phyloP scores from a whole-genome alignment of 1,140 invertebrate species.

The Hydropsyche tenuis region DNA sequence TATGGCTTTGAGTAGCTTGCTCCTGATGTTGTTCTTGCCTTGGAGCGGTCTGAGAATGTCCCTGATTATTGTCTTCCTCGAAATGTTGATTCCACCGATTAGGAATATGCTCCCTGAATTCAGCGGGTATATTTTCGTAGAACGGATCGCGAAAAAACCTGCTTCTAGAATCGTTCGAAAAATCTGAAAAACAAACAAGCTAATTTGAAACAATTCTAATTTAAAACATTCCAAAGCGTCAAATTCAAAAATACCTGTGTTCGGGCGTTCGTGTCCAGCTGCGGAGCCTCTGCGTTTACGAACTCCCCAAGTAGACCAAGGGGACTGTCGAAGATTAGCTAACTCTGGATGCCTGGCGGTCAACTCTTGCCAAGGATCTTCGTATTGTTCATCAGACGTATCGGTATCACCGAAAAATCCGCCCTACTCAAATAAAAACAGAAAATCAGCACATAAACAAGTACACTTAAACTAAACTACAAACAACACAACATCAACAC shows the following conservation, averaged over 20 bases:
- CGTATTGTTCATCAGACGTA: slow-evolving; percentile 55
- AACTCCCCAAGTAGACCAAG: slow-evolving; percentile 61
- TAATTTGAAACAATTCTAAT: slow-evolving; percentile 41
- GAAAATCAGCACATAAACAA: background rate
- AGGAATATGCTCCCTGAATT: slow-evolving; percentile 67
- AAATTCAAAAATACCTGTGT: slow-evolving; percentile 50
- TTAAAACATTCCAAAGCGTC: slow-evolving; percentile 45
- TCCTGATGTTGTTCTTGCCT: slow-evolving; percentile 2
- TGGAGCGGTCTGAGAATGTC: slow-evolving; percentile 31
- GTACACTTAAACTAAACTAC: background rate
- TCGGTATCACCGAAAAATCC: slow-evolving; percentile 39
- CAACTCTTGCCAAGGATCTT: slow-evolving; percentile 60
- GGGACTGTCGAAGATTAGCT: slow-evolving; percentile 61
- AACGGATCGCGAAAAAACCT: slow-evolving; percentile 63
- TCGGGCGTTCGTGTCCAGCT: slow-evolving; percentile 53
- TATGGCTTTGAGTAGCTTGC: slow-evolving; percentile 41
- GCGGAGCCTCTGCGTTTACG: slow-evolving; percentile 63
- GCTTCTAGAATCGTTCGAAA: slow-evolving; percentile 57
- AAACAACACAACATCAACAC: background rate
- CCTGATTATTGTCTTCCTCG: slow-evolving; percentile 53
- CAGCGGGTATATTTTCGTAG: slow-evolving; percentile 66
- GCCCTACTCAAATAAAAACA: slow-evolving; percentile 29
- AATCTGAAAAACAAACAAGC: slow-evolving; percentile 57
- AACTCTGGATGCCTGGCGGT: slow-evolving; percentile 60
- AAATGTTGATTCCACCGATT: slow-evolving; percentile 61